Evolutionary conservation across 2,797 vertebrate species (phyloP).

Genomic region (Australoheros facetus): DNA sequence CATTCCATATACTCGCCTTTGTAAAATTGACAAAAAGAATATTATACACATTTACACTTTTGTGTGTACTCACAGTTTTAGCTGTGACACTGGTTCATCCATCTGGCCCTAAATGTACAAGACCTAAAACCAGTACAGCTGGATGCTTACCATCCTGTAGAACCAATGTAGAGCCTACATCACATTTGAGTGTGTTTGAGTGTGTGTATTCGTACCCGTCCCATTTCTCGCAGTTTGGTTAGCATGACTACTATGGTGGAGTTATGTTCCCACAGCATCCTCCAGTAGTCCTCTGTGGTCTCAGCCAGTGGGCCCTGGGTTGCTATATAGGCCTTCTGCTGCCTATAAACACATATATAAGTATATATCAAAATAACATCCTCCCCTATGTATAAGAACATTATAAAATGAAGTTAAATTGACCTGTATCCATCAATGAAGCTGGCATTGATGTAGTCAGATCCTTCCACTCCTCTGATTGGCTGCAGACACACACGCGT

Average conservation of each 20-base stretch:
- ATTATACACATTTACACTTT: too few species aligned
- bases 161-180: neutral
- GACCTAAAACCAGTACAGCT: neutral
- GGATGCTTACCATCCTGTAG: neutral
- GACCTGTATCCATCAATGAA: slow-evolving; percentile 99
- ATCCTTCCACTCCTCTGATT: slow-evolving; percentile 98
- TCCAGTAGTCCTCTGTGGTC: slow-evolving; percentile 99
- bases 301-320: slow-evolving; percentile 97
- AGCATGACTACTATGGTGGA: slow-evolving; percentile 99
- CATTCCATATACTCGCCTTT: too few species aligned
- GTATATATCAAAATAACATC: neutral
- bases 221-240: slow-evolving; percentile 98
- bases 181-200: slow-evolving; percentile 24
- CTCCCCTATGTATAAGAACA: neutral
- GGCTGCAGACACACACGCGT: slow-evolving; percentile 96
- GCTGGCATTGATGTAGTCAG: slow-evolving; percentile 98
- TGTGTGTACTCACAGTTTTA: too few species aligned
- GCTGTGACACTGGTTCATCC: too few species aligned
- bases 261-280: slow-evolving; percentile 99
- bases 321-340: slow-evolving; percentile 97
- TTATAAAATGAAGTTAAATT: neutral
- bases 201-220: slow-evolving; percentile 85
- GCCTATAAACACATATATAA: slow-evolving; percentile 63
- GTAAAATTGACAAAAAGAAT: too few species aligned
- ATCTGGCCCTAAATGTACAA: neutral